phyloP scores from a whole-genome alignment of 2,113 vertebrate genomes.

The Eupsittula cactorum region DNA sequence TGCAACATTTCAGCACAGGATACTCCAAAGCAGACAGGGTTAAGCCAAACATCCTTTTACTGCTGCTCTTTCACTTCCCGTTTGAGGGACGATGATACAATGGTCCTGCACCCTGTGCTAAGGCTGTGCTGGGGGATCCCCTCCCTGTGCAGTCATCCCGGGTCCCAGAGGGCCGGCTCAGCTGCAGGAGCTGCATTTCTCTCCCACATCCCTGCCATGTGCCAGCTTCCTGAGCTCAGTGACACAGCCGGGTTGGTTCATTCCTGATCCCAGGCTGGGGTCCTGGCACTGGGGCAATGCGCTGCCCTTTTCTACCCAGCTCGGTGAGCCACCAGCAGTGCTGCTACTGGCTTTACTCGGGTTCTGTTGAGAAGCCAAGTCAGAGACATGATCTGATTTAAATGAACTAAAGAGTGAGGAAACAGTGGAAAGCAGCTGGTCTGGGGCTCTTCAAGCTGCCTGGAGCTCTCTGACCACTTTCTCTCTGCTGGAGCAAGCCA shows the following conservation, averaged over 20 bases:
- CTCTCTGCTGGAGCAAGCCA: neutral
- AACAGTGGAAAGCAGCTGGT: fast-evolving
- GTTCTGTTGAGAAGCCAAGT: neutral
- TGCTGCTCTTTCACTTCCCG: slow-evolving; percentile 35
- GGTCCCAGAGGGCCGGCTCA: fast-evolving
- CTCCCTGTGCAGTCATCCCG: fast-evolving
- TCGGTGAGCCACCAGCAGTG: fast-evolving
- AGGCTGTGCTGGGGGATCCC: neutral
- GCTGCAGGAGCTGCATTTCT: neutral
- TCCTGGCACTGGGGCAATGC: neutral
- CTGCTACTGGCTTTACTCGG: fast-evolving
- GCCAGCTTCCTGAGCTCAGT: neutral
- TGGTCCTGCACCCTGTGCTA: neutral
- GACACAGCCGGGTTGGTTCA: fast-evolving
- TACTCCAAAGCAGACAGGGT: slow-evolving; percentile 28
- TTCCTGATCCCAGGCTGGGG: neutral
- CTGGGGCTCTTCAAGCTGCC: neutral
- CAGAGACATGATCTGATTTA: neutral
- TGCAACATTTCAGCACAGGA: slow-evolving; percentile 29
- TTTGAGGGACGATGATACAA: neutral
- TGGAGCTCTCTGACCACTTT: neutral
- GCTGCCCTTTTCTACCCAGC: neutral
- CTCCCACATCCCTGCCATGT: neutral
- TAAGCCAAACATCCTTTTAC: slow-evolving; percentile 46
- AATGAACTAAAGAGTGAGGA: fast-evolving